Evolutionary conservation across 2,888 invertebrate genomes (phyloP).

Genomic region (Lysandra coridon): DNA sequence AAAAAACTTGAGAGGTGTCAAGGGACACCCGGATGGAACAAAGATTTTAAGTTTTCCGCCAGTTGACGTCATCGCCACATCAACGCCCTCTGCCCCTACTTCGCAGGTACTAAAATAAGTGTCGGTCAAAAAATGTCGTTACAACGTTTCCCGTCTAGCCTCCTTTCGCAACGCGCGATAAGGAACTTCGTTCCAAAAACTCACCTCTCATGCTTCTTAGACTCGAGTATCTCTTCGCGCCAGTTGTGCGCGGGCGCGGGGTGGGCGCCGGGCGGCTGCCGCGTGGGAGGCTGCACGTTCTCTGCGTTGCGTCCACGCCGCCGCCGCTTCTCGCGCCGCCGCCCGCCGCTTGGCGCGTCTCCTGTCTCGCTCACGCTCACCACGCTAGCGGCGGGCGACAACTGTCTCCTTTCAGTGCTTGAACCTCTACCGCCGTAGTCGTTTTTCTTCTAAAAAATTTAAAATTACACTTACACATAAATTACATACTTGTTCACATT

Average conservation of each 20-base stretch:
- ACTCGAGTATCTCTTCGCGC: constrained; percentile 74
- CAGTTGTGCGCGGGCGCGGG: constrained; percentile 63
- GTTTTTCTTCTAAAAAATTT: constrained; percentile 54
- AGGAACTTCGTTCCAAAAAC: constrained; percentile 25
- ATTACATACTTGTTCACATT: background rate
- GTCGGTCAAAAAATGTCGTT: too few relatives aligned
- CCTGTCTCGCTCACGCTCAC: constrained; percentile 39
- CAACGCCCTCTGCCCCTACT: too few relatives aligned
- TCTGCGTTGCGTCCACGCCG: constrained; percentile 47
- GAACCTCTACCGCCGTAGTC: constrained; percentile 56
- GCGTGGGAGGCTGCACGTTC: constrained; percentile 47
- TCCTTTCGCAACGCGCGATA: too few relatives aligned
- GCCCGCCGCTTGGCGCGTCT: constrained; percentile 38
- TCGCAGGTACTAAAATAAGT: too few relatives aligned
- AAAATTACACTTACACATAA: constrained; percentile 29
- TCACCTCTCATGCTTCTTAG: constrained; percentile 69
- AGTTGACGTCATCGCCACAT: too few relatives aligned
- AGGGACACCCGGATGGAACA: too few relatives aligned
- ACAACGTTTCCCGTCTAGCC: too few relatives aligned
- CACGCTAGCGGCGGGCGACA: constrained; percentile 47
- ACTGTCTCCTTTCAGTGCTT: constrained; percentile 61
- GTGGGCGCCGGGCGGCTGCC: constrained; percentile 48
- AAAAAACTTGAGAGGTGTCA: too few relatives aligned
- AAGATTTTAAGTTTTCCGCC: too few relatives aligned
- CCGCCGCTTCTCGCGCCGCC: constrained; percentile 46